phyloP scores from a whole-genome alignment of 2,797 vertebrate species.

The Acanthurus tractus region DNA sequence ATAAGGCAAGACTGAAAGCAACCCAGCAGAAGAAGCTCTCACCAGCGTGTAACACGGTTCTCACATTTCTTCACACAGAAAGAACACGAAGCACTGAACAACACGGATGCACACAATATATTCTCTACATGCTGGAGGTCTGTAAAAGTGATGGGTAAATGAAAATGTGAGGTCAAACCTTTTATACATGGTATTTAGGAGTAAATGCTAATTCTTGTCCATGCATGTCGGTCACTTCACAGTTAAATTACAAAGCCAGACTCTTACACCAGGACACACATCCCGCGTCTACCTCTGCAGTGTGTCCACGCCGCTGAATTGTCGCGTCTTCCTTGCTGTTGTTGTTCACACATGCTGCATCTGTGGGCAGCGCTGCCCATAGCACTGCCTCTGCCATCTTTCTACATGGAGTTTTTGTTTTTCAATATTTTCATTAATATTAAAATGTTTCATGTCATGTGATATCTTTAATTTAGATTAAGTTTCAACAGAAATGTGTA shows the following conservation, averaged over 20 bases:
- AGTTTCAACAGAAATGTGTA: too few relatives aligned
- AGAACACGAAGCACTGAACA: not conserved
- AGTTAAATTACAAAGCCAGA: not conserved
- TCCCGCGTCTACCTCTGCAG: too few relatives aligned
- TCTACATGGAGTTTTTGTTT: too few relatives aligned
- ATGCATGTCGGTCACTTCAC: not conserved
- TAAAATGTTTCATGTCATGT: too few relatives aligned
- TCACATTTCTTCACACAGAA: conserved; percentile 39
- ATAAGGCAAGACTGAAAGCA: conserved; percentile 24
- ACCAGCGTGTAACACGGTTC: conserved; percentile 18
- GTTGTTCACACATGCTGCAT: too few relatives aligned
- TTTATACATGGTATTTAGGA: not conserved
- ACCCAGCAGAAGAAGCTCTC: conserved; percentile 40
- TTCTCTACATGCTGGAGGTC: not conserved
- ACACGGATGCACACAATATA: not conserved
- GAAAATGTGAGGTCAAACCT: not conserved
- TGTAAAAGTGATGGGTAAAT: not conserved
- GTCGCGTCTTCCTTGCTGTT: too few relatives aligned
- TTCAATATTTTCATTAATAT: too few relatives aligned
- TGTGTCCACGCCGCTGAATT: too few relatives aligned
- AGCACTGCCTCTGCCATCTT: too few relatives aligned
- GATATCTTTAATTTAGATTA: too few relatives aligned
- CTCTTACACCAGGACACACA: too few relatives aligned
- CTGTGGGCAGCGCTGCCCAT: too few relatives aligned
- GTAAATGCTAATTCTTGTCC: not conserved